Percentiles rank a stretch among this genome's conserved stretches.
These are phyloP conservation scores for Cephus cinctus DNA, from an alignment of 1,140 invertebrate genomes.

Conservation along the genomic window DNA sequence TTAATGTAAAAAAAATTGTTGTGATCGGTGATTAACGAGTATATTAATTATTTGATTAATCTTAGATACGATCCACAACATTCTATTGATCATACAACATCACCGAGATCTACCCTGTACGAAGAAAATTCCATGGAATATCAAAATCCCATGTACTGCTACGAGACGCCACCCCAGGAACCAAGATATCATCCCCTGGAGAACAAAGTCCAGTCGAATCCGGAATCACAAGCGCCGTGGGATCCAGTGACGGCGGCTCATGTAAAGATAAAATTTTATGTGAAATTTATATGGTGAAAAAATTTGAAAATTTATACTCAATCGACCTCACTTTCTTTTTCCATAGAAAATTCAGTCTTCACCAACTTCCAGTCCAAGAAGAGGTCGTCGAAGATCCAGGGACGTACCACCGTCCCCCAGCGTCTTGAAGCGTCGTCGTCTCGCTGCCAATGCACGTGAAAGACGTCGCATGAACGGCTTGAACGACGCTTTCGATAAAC, in stretches of 20 bases:
- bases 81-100: constrained; percentile 31
- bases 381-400: constrained; percentile 42
- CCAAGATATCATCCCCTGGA: constrained; percentile 38
- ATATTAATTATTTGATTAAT: constrained; percentile 3
- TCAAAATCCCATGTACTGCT: constrained; percentile 40
- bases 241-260: constrained; percentile 36
- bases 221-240: constrained; percentile 36
- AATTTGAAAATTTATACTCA: too few relatives aligned
- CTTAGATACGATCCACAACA: constrained; percentile 38
- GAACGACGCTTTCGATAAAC: constrained; percentile 78
- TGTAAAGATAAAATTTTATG: constrained; percentile 20
- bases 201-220: constrained; percentile 28
- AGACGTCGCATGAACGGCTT: constrained; percentile 78
- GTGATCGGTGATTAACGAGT: background rate
- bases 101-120: constrained; percentile 38
- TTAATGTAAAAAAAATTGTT: too few relatives aligned
- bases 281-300: too few relatives aligned
- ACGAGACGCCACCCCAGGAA: constrained; percentile 49
- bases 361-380: constrained; percentile 39
- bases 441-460: constrained; percentile 78
- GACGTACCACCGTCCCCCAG: constrained; percentile 59
- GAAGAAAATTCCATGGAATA: constrained; percentile 51
- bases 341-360: constrained; percentile 30
- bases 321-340: constrained; percentile 10
- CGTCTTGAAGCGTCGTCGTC: constrained; percentile 63